Conservation (phyloP, 2,888 invertebrate genomes). For the Sphinx pinastri region DNA sequence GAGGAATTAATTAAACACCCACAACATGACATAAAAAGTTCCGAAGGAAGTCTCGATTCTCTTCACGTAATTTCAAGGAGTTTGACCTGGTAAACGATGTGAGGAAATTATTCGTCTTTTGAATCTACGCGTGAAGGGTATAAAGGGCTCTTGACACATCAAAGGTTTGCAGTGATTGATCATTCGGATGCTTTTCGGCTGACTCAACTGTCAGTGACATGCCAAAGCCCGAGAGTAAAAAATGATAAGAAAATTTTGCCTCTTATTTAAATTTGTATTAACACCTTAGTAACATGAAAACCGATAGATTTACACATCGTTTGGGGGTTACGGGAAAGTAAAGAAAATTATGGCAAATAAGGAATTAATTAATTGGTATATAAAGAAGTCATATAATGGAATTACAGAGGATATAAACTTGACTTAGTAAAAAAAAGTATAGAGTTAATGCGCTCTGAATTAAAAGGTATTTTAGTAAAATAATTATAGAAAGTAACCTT, state of each 20-base stretch:
- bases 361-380: no score
- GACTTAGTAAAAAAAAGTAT: neutral
- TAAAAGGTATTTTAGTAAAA: neutral
- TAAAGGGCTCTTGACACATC: constrained; percentile 18
- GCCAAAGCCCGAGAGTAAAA: neutral
- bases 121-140: constrained; percentile 37
- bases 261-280: neutral
- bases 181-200: constrained; percentile 15
- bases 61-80: constrained; percentile 27
- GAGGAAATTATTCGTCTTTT: constrained; percentile 35
- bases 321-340: no score
- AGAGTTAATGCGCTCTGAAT: neutral
- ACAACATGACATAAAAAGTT: constrained; percentile 46
- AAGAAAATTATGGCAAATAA: no score
- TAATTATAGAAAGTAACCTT: neutral
- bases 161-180: constrained; percentile 23
- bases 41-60: constrained; percentile 46
- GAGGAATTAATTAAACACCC: constrained; percentile 65
- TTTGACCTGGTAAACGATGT: constrained; percentile 48
- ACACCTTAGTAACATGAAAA: neutral
- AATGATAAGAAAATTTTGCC: neutral
- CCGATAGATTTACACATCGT: neutral
- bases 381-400: no score
- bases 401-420: neutral
- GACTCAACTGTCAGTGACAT: constrained; percentile 15